Conservation (phyloP, 1,140 invertebrate genomes). For the Psix sp. region DNA sequence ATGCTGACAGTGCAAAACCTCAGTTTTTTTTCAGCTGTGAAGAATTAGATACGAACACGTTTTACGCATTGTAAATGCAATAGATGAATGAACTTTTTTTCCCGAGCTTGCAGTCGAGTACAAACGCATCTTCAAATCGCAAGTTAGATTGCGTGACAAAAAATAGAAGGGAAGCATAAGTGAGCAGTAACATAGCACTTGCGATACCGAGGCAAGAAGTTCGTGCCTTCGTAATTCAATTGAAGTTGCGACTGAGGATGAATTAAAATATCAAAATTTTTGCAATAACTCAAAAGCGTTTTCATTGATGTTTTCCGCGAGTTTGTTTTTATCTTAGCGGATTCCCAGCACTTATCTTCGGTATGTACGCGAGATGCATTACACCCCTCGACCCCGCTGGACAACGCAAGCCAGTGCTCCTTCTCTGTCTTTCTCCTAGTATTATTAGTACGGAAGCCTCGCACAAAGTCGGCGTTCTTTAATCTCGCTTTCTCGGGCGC, state of each 20-base stretch:
- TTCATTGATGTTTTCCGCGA: conserved; percentile 46
- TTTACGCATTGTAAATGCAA: too few species aligned
- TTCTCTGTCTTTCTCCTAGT: conserved; percentile 30
- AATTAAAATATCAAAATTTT: conserved; percentile 48
- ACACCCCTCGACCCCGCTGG: neutral
- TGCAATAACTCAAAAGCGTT: conserved; percentile 36
- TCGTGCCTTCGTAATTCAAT: conserved; percentile 41
- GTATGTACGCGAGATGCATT: conserved; percentile 42
- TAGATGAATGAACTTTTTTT: too few species aligned
- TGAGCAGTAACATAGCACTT: conserved; percentile 6
- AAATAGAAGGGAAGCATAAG: neutral
- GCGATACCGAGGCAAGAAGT: conserved; percentile 14
- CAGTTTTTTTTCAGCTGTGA: too few species aligned
- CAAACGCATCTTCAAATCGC: too few species aligned
- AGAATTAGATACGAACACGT: too few species aligned
- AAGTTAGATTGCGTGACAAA: neutral
- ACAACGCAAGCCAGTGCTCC: conserved; percentile 23
- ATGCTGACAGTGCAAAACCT: too few species aligned
- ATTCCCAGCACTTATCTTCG: conserved; percentile 37
- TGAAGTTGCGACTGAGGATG: conserved; percentile 2
- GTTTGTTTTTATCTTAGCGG: conserved; percentile 29
- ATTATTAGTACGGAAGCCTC: conserved; percentile 59
- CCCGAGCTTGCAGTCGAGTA: too few species aligned
- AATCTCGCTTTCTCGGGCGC: conserved; percentile 59
- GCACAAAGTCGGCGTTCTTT: conserved; percentile 58